Evolutionary conservation across 2,113 vertebrate genomes (phyloP).

Genomic region (Rhea americana): DNA sequence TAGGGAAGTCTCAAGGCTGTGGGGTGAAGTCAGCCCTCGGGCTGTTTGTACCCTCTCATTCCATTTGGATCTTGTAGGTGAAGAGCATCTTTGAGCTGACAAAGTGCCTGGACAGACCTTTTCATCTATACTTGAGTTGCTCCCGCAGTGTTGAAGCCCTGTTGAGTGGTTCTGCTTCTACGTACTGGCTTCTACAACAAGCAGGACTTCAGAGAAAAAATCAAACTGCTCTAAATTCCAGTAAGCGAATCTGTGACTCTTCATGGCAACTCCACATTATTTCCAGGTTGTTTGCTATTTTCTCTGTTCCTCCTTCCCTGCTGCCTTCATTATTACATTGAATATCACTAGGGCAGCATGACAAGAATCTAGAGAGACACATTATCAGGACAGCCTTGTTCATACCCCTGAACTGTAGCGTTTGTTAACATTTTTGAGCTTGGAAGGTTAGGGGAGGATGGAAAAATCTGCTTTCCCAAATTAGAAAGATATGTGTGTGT

Average conservation of each 20-base stretch:
- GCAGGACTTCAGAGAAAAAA: constrained; percentile 25
- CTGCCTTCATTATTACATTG: constrained; percentile 59
- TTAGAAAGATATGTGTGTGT: background rate
- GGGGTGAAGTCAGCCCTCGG: constrained; percentile 14
- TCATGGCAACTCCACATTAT: constrained; percentile 69
- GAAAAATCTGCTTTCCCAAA: constrained; percentile 27
- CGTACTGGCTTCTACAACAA: background rate
- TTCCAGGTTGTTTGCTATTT: constrained; percentile 63
- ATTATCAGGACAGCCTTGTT: constrained; percentile 62
- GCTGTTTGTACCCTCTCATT: constrained; percentile 20
- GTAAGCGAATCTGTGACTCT: constrained; percentile 67
- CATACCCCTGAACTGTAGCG: constrained; percentile 44
- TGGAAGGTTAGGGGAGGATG: background rate
- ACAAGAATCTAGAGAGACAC: constrained; percentile 66
- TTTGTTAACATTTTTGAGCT: constrained; percentile 47
- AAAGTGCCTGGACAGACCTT: constrained; percentile 1
- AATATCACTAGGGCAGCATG: constrained; percentile 58
- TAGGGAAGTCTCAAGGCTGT: background rate
- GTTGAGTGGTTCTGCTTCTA: background rate
- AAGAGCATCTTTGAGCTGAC: constrained; percentile 27
- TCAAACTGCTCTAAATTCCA: constrained; percentile 55
- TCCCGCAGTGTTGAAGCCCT: background rate
- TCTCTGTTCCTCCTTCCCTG: constrained; percentile 53
- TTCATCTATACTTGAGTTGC: background rate
- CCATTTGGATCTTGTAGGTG: background rate